Evolutionary conservation across 2,113 vertebrate genomes (phyloP).

Genomic region (Amblyornis subalaris): DNA sequence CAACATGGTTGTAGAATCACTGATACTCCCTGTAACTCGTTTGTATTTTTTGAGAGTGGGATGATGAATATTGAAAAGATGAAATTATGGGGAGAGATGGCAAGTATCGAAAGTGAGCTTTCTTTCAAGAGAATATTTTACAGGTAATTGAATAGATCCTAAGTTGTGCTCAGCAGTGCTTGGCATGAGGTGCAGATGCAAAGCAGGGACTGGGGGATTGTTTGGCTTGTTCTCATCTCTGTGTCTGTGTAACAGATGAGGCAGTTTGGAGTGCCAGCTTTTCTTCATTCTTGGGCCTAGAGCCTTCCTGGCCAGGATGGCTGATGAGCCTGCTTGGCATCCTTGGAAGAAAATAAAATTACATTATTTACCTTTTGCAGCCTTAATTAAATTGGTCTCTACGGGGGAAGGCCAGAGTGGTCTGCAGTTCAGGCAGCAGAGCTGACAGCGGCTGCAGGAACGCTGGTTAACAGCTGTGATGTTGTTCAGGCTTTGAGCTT

Average conservation of each 20-base stretch:
- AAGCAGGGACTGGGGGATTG: not conserved
- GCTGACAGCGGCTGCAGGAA: conserved; percentile 62
- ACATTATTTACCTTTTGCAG: conserved; percentile 59
- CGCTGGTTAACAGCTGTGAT: conserved; percentile 43
- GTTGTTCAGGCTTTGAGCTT: conserved; percentile 46
- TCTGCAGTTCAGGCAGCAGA: conserved; percentile 30
- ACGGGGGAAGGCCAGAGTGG: conserved; percentile 18
- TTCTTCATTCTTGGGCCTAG: conserved; percentile 23
- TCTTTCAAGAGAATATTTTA: not conserved
- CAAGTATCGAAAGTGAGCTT: not conserved
- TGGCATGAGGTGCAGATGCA: not conserved
- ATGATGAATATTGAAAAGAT: not conserved
- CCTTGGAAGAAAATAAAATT: conserved; percentile 57
- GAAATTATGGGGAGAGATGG: not conserved
- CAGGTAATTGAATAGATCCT: not conserved
- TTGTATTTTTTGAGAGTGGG: not conserved
- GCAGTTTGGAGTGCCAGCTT: not conserved
- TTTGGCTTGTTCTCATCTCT: not conserved
- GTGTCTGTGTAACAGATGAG: not conserved
- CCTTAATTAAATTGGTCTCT: conserved; percentile 43
- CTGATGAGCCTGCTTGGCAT: conserved; percentile 48
- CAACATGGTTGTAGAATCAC: not conserved
- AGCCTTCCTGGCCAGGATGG: conserved; percentile 36
- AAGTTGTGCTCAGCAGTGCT: not conserved
- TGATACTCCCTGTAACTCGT: not conserved